Conservation (phyloP, 2,113 vertebrate genomes). For the Pholis gunnellus region DNA sequence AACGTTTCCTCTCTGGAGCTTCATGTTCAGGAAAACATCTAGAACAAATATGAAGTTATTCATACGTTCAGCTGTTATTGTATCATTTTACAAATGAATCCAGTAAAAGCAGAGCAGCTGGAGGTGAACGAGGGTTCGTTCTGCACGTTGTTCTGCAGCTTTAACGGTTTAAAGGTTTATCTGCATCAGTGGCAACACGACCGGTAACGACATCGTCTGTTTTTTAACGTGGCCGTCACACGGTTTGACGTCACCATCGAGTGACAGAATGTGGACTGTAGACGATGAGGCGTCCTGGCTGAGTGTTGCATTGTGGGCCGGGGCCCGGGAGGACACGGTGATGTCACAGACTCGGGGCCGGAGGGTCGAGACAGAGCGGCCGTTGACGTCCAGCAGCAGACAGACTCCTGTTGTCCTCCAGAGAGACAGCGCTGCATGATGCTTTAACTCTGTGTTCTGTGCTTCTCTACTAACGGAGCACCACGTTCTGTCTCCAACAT, state of each 20-base stretch:
- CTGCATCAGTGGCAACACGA: conserved; percentile 43
- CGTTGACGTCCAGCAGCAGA: conserved; percentile 57
- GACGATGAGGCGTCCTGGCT: neutral
- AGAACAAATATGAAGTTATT: too few species aligned
- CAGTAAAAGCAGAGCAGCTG: too few species aligned
- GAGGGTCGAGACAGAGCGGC: conserved; percentile 55
- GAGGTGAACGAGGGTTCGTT: too few species aligned
- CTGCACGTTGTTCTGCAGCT: too few species aligned
- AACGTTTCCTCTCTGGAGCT: too few species aligned
- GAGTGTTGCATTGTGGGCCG: conserved; percentile 60
- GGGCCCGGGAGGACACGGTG: conserved; percentile 37
- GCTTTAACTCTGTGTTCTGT: conserved; percentile 83
- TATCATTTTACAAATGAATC: too few species aligned
- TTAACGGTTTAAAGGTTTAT: neutral
- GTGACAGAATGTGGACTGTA: conserved; percentile 42
- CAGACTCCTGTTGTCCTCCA: conserved; percentile 64
- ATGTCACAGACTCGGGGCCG: conserved; percentile 58
- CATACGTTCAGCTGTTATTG: too few species aligned
- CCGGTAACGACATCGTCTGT: conserved; percentile 34
- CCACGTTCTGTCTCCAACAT: conserved; percentile 88
- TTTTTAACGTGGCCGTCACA: conserved; percentile 21
- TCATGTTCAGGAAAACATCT: too few species aligned
- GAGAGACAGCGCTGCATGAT: conserved; percentile 76
- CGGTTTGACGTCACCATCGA: neutral
- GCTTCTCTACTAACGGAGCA: conserved; percentile 82